phyloP scores from a whole-genome alignment of 2,888 invertebrate genomes.

The Cephus rjabovi region DNA sequence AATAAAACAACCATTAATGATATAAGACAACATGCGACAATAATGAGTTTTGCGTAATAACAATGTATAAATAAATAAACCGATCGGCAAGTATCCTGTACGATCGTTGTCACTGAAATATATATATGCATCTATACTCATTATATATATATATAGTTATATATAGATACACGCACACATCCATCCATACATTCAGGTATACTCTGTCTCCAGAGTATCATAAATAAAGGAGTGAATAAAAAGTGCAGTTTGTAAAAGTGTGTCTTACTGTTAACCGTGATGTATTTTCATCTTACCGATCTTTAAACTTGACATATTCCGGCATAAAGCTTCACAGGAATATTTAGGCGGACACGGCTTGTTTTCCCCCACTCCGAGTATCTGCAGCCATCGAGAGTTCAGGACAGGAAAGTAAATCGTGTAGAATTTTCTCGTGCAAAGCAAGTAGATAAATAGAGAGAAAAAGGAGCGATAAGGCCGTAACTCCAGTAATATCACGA shows the following conservation, averaged over 20 bases:
- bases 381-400: slow-evolving; percentile 50
- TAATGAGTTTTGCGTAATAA: background rate
- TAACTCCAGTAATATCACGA: background rate
- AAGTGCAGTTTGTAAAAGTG: background rate
- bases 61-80: background rate
- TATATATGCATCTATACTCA: background rate
- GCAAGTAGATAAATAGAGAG: slow-evolving; percentile 11
- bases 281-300: slow-evolving; percentile 67
- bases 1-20: slow-evolving; percentile 19
- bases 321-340: slow-evolving; percentile 59
- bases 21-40: background rate
- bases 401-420: slow-evolving; percentile 20
- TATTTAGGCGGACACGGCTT: slow-evolving; percentile 53
- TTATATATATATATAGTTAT: background rate
- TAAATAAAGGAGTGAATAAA: background rate
- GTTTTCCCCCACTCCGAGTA: slow-evolving; percentile 58
- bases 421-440: slow-evolving; percentile 35
- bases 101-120: background rate
- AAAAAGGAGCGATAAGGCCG: background rate
- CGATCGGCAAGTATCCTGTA: background rate
- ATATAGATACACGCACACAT: background rate
- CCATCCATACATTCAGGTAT: background rate
- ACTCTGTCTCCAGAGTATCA: background rate
- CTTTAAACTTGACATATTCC: slow-evolving; percentile 75
- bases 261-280: background rate